phyloP scores from a whole-genome alignment of 2,888 invertebrate species.

The Nematopogon swammerdamellus region DNA sequence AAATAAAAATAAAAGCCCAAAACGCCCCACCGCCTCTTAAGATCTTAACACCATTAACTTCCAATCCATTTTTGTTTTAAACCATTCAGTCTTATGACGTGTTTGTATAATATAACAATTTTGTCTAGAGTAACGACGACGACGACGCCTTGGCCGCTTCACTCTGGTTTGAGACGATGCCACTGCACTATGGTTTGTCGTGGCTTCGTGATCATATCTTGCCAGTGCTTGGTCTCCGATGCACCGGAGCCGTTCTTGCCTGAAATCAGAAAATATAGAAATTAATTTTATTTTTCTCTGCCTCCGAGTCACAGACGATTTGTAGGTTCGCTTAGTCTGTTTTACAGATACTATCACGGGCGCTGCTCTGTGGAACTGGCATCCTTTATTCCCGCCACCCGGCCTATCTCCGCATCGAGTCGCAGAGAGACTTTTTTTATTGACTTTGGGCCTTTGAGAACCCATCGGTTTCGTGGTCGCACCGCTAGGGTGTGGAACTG shows the following conservation, averaged over 20 bases:
- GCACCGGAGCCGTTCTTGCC: conserved; percentile 94
- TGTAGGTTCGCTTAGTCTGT: no score
- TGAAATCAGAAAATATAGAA: conserved; percentile 42
- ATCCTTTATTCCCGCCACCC: no score
- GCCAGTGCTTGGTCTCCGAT: conserved; percentile 96
- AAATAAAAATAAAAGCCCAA: conserved; percentile 13
- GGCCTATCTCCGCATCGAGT: no score
- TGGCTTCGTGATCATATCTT: conserved; percentile 97
- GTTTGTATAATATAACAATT: conserved; percentile 19
- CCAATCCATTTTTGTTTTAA: conserved; percentile 17
- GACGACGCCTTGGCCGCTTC: conserved; percentile 32
- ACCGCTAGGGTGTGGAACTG: no score
- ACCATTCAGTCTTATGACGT: conserved; percentile 54
- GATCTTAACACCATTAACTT: conserved; percentile 16
- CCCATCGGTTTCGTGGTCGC: no score
- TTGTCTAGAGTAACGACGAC: conserved; percentile 16
- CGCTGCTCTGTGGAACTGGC: no score
- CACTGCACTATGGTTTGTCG: conserved; percentile 94
- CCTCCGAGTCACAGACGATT: no score
- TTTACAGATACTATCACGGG: no score
- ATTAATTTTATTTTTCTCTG: no score
- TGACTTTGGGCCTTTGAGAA: no score
- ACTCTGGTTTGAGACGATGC: conserved; percentile 94
- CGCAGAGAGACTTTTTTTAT: no score
- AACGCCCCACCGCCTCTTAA: conserved; percentile 16